phyloP scores from a whole-genome alignment of 2,888 invertebrate genomes.

The Dichetophora obliterata region DNA sequence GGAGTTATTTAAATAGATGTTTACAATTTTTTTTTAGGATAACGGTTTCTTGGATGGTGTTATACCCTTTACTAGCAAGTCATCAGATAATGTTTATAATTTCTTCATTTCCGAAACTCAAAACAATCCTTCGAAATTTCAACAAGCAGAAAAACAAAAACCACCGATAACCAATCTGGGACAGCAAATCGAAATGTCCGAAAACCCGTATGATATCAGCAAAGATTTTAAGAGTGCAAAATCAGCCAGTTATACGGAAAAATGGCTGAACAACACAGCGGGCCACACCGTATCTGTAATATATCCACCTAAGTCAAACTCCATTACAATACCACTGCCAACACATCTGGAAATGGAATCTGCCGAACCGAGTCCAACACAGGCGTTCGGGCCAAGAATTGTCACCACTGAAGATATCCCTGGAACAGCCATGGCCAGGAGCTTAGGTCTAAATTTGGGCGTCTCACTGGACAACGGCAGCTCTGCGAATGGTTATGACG shows the following conservation, averaged over 20 bases:
- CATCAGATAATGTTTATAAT: conserved; percentile 54
- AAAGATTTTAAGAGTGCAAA: conserved; percentile 16
- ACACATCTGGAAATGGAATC: conserved; percentile 65
- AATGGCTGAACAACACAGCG: conserved; percentile 59
- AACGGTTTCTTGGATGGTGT: conserved; percentile 51
- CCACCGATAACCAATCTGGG: conserved; percentile 45
- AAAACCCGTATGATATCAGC: conserved; percentile 2
- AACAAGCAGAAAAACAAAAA: conserved; percentile 36
- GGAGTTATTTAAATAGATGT: not conserved
- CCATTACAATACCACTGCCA: conserved; percentile 58
- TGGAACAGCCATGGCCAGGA: conserved; percentile 67
- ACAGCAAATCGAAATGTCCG: conserved; percentile 33
- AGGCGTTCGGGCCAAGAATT: conserved; percentile 72
- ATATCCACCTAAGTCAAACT: conserved; percentile 52
- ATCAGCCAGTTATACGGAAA: conserved; percentile 56
- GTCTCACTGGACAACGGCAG: conserved; percentile 47
- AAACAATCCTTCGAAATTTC: conserved; percentile 29
- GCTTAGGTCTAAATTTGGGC: conserved; percentile 59
- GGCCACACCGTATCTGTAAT: conserved; percentile 47
- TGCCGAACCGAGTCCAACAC: conserved; percentile 66
- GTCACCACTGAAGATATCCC: conserved; percentile 67
- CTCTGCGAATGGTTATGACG: not conserved
- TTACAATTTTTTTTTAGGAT: conserved; percentile 50
- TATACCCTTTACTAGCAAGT: conserved; percentile 45
- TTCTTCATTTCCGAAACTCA: conserved; percentile 52